Base-by-base conservation (phyloP, 23 tunicate genomes). In the Styela plicata region DNA sequence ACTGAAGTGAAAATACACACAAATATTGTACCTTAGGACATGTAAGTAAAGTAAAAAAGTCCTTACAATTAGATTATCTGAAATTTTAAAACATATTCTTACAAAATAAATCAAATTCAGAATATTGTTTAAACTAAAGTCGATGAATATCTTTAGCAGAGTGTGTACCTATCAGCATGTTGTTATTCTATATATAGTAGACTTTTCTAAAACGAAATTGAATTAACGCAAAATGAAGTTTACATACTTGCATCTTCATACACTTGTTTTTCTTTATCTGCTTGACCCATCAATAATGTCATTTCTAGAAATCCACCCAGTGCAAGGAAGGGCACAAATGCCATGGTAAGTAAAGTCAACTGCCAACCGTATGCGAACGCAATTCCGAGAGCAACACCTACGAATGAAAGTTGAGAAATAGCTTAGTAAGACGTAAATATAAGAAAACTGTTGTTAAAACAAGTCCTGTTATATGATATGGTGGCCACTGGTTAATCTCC, bases 301-400 rank as follows among this genome's bases (percentile, higher is more conserved):
- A 88, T 85, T 36, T 93, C 93, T n/a, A 93, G 36, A 5, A 88
- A 69, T 36, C 98, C 98, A 3, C 98, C 98, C 25, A 93, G 30
- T 2, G 84, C 69, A 31, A 93, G 79, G 67, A 93, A 88, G 18
- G 98, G 98, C 18, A 93, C 83, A 63, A 93, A 93, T 2, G 93
- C 92, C 26, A 93, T 17, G 0, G 93, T 93, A 2, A 88, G 91
- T 17, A 93, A 66, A 23, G 98, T 93, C 66, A 93, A 37, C 78
- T 93, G 66, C 98, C 98, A 93, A 2, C 93, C 87, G 77, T 64
- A 93, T 18, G 87, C 87, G 37, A 93, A 93, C 69, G 98, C 77
- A 25, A 93, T 85, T 33, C 98, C 98, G 21, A 93, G 93, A 16
- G 98, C 94, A 32, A 93, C 98, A 74, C 98, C 98, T 93, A 2